phyloP scores from a whole-genome alignment of 2,113 vertebrate genomes.

The Myotis davidii region DNA sequence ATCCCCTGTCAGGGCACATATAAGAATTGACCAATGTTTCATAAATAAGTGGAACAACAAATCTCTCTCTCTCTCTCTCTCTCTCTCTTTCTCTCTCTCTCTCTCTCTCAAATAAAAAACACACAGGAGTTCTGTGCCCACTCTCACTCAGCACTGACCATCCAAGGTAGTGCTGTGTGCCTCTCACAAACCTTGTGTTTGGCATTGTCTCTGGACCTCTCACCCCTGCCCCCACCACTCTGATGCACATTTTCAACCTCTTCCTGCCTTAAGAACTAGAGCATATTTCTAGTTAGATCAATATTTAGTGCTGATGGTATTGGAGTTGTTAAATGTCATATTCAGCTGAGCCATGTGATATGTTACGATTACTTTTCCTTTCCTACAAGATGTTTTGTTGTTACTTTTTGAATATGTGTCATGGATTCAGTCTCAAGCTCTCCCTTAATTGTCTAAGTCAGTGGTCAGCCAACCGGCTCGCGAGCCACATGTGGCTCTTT shows the following conservation, averaged over 20 bases:
- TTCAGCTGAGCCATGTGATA: background rate
- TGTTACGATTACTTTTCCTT: background rate
- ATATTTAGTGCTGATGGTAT: background rate
- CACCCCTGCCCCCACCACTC: background rate
- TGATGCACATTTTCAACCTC: background rate
- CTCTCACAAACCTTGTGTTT: background rate
- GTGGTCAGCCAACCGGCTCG: no score
- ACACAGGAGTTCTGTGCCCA: background rate
- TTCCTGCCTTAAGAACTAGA: background rate
- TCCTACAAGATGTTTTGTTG: background rate
- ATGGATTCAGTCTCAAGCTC: background rate
- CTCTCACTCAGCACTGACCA: background rate
- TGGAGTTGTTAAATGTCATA: background rate
- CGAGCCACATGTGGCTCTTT: no score
- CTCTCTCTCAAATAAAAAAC: background rate
- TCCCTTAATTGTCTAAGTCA: background rate
- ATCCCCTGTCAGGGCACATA: background rate
- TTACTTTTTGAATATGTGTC: background rate
- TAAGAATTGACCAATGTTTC: background rate
- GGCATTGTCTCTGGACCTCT: background rate
- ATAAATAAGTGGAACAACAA: no score
- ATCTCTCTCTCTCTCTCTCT: no score
- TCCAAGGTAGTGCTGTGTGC: background rate
- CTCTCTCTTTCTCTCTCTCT: no score
- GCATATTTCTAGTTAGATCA: background rate